Conservation (phyloP, 2,888 invertebrate genomes). For the Saturnia pavonia region DNA sequence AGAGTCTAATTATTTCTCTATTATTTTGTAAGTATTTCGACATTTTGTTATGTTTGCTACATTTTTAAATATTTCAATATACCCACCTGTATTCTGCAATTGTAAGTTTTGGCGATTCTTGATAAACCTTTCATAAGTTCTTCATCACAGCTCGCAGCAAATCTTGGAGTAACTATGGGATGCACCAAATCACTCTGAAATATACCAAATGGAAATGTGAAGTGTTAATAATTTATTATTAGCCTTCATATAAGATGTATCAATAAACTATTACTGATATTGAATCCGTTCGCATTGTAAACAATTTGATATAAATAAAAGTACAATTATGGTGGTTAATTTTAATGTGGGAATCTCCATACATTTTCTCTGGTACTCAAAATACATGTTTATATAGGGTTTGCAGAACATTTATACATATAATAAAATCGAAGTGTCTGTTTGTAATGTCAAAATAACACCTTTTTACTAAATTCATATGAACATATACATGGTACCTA, state of each 20-base stretch:
- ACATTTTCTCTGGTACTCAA: no score
- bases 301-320: no score
- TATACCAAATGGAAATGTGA: slow-evolving; percentile 1
- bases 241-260: neutral
- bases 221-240: neutral
- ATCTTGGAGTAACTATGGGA: slow-evolving; percentile 92
- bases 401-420: no score
- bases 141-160: slow-evolving; percentile 90
- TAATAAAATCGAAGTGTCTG: no score
- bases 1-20: neutral
- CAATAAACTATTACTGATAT: neutral
- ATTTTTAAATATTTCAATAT: neutral
- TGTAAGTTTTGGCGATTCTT: slow-evolving; percentile 83
- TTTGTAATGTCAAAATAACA: no score
- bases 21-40: neutral
- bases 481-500: no score
- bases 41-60: neutral
- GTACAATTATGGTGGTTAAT: no score
- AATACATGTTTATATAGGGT: no score
- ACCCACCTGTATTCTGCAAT: slow-evolving; percentile 88
- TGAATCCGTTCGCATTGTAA: no score
- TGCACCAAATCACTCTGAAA: slow-evolving; percentile 85
- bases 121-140: slow-evolving; percentile 86
- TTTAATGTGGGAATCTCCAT: no score
- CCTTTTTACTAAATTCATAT: no score